Evolutionary conservation across 1,140 invertebrate species (phyloP).

Genomic region (Plodia interpunctella): DNA sequence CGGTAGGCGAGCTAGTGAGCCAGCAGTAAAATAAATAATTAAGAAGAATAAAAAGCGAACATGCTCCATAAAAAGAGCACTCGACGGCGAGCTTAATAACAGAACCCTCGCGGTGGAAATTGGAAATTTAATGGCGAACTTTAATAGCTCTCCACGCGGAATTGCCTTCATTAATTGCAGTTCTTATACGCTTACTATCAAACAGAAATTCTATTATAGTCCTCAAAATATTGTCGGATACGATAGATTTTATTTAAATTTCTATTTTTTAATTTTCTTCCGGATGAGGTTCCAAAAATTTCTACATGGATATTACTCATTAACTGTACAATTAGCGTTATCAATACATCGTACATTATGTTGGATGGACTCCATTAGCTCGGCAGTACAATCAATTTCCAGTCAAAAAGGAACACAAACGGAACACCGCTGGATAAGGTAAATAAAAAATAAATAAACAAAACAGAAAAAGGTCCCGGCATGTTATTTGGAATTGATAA

Average conservation of each 20-base stretch:
- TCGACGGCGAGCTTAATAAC: constrained; percentile 28
- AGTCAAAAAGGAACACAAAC: constrained; percentile 55
- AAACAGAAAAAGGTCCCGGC: constrained; percentile 62
- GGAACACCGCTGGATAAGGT: constrained; percentile 63
- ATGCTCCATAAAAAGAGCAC: constrained; percentile 5
- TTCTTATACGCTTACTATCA: constrained; percentile 33
- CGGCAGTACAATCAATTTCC: constrained; percentile 72
- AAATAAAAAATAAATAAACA: constrained; percentile 73
- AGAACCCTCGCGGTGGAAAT: constrained; percentile 34
- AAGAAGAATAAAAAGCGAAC: constrained; percentile 31
- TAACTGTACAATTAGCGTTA: constrained; percentile 63
- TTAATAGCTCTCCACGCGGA: constrained; percentile 45
- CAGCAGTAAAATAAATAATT: constrained; percentile 50
- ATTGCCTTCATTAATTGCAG: constrained; percentile 45
- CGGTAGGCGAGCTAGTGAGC: constrained; percentile 17
- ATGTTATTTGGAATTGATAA: constrained; percentile 76
- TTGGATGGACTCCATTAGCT: constrained; percentile 61
- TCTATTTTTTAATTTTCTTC: not conserved
- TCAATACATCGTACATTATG: constrained; percentile 56
- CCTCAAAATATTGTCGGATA: constrained; percentile 30
- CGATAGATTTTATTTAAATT: constrained; percentile 21
- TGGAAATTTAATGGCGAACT: constrained; percentile 42
- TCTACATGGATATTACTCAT: constrained; percentile 31
- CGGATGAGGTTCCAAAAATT: constrained; percentile 14
- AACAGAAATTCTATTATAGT: constrained; percentile 36